Conservation (phyloP, 1,140 invertebrate species). For the Drosophila truncata region DNA sequence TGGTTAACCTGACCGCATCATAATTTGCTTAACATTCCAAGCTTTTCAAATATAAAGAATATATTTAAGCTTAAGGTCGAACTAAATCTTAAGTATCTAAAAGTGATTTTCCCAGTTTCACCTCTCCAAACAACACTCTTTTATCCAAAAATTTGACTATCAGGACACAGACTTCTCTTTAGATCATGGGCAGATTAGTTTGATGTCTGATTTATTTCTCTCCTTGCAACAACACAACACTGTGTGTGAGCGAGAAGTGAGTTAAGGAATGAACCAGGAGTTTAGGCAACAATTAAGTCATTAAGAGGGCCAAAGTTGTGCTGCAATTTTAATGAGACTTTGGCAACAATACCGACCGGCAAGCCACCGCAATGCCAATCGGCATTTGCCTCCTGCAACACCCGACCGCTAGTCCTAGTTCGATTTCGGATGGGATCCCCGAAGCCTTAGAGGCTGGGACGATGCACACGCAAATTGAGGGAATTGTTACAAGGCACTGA, state of each 20-base stretch:
- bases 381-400: slow-evolving; percentile 39
- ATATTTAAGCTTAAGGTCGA: background rate
- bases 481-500: slow-evolving; percentile 62
- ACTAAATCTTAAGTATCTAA: background rate
- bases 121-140: background rate
- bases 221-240: background rate
- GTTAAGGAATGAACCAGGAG: slow-evolving; percentile 8
- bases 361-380: slow-evolving; percentile 70
- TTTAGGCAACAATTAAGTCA: slow-evolving; percentile 56
- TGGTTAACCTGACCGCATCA: background rate
- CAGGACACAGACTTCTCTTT: background rate
- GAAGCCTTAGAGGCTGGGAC: slow-evolving; percentile 27
- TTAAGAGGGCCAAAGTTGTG: slow-evolving; percentile 54
- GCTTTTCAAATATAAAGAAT: background rate
- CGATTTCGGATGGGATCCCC: slow-evolving; percentile 25
- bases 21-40: background rate
- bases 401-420: background rate
- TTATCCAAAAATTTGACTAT: background rate
- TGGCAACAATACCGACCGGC: slow-evolving; percentile 55
- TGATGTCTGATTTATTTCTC: background rate
- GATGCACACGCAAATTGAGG: slow-evolving; percentile 60
- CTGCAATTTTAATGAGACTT: slow-evolving; percentile 60
- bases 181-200: background rate
- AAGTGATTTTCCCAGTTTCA: background rate
- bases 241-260: background rate